Conservation (phyloP, 2,797 vertebrate genomes). For the Sitta carolinensis region DNA sequence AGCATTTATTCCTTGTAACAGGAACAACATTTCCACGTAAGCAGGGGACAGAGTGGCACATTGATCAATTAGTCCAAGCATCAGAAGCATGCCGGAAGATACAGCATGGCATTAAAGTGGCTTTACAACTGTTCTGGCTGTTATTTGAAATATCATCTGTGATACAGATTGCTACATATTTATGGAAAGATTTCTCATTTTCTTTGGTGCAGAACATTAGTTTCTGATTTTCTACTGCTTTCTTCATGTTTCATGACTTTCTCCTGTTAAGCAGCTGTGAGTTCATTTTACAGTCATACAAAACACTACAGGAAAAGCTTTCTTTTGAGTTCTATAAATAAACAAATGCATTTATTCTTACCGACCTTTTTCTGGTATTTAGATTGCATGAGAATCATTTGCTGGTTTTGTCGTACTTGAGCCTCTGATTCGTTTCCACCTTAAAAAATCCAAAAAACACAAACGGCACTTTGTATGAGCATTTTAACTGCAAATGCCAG, state of each 20-base stretch:
- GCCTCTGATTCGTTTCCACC: constrained; percentile 78
- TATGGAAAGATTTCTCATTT: constrained; percentile 7
- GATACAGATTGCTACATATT: not conserved
- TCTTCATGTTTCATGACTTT: constrained; percentile 11
- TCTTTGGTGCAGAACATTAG: not conserved
- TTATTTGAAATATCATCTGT: not conserved
- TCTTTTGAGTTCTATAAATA: constrained; percentile 15
- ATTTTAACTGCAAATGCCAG: constrained; percentile 51
- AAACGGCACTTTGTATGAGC: not conserved
- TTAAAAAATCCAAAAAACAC: constrained; percentile 45
- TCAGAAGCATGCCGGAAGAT: not conserved
- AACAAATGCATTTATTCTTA: not conserved
- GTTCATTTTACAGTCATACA: not conserved
- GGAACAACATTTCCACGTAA: not conserved
- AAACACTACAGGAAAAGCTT: constrained; percentile 2
- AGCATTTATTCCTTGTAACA: not conserved
- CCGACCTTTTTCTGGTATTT: constrained; percentile 87
- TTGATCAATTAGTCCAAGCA: not conserved
- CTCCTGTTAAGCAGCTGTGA: constrained; percentile 2
- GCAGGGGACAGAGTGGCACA: not conserved
- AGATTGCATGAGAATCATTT: constrained; percentile 52
- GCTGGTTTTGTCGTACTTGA: constrained; percentile 83
- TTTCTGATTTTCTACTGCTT: constrained; percentile 9
- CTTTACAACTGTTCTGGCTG: not conserved
- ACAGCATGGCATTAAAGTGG: not conserved